Conservation (phyloP, 2,888 invertebrate species). For the Pollenia griseotomentosa region DNA sequence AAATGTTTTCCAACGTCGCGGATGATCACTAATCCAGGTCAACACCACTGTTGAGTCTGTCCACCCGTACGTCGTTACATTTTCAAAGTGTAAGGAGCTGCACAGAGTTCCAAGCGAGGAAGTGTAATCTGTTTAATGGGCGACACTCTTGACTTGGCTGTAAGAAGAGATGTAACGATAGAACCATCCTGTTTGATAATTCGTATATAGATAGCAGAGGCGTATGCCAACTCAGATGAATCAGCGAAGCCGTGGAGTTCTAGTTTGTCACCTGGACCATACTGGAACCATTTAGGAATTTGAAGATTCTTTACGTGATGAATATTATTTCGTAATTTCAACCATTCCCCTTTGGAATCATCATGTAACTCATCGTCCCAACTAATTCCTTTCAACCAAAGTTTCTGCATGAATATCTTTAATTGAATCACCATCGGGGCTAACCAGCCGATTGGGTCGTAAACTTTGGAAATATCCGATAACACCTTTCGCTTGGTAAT, state of each 20-base stretch:
- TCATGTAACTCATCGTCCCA: conserved; percentile 38
- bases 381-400: conserved; percentile 51
- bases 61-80: conserved; percentile 45
- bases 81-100: conserved; percentile 29
- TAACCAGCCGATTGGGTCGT: conserved; percentile 57
- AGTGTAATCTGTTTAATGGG: conserved; percentile 55
- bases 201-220: conserved; percentile 54
- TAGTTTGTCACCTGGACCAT: background rate
- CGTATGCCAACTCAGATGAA: conserved; percentile 55
- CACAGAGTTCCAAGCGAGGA: conserved; percentile 56
- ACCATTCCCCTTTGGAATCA: background rate
- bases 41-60: conserved; percentile 59
- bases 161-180: conserved; percentile 38
- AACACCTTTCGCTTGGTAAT: conserved; percentile 59
- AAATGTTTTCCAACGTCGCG: conserved; percentile 61
- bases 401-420: conserved; percentile 6
- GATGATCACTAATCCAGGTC: conserved; percentile 62
- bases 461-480: conserved; percentile 60
- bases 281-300: conserved; percentile 35
- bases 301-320: background rate
- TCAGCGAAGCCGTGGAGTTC: conserved; percentile 66
- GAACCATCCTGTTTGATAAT: conserved; percentile 21
- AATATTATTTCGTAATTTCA: background rate
- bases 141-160: conserved; percentile 45
- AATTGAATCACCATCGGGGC: conserved; percentile 30